Evolutionary conservation across 37 sponge, comb jelly and placozoan genomes (phyloP).

Genomic region (Tethya wilhelma): DNA sequence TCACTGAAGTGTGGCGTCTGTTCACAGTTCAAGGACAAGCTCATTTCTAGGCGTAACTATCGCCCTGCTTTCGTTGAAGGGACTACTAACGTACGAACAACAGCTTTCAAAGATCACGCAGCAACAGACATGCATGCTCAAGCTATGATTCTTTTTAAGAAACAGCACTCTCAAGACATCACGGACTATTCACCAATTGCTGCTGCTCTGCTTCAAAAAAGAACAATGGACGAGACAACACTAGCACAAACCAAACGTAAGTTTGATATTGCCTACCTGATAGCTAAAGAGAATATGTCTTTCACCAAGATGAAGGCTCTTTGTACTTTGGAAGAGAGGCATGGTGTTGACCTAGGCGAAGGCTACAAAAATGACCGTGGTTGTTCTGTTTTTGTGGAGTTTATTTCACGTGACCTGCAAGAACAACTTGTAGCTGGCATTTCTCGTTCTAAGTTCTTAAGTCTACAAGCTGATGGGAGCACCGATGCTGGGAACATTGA

Average conservation of each 20-base stretch:
- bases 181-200: conserved; percentile 30
- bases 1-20: conserved; percentile 30
- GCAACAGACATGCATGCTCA: conserved; percentile 26
- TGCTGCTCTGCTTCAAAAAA: background rate
- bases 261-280: conserved; percentile 53
- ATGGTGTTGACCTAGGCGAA: conserved; percentile 55
- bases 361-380: too few species aligned
- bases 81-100: conserved; percentile 24
- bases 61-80: conserved; percentile 51
- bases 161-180: background rate
- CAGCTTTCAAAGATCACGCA: conserved; percentile 30
- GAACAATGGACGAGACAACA: too few species aligned
- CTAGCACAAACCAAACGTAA: conserved; percentile 13
- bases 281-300: conserved; percentile 42
- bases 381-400: too few species aligned
- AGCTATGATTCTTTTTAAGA: conserved; percentile 33
- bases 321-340: conserved; percentile 54
- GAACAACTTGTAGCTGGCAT: too few species aligned
- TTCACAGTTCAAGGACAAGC: conserved; percentile 6
- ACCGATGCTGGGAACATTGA: conserved; percentile 53
- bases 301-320: conserved; percentile 51
- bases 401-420: too few species aligned
- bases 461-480: too few species aligned
- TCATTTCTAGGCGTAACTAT: conserved; percentile 20
- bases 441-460: too few species aligned